Evolutionary conservation across 2,888 invertebrate genomes (phyloP).

Genomic region (Axea sp.): DNA sequence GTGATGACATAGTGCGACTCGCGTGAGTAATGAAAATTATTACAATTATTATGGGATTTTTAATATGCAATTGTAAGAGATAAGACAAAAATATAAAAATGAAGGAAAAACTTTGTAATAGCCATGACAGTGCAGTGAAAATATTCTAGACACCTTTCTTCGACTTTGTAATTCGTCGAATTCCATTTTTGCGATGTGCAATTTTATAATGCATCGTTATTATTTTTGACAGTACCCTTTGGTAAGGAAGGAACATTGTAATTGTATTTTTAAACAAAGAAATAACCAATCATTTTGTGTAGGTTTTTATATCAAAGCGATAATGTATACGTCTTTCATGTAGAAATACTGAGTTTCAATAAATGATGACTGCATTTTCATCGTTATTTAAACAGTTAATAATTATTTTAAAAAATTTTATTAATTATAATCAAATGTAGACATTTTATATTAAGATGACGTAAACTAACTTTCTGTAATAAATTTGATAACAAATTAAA

Average conservation of each 20-base stretch:
- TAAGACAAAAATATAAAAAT: slow-evolving; percentile 27
- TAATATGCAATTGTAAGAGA: slow-evolving; percentile 28
- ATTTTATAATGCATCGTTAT: slow-evolving; percentile 37
- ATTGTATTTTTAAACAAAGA: slow-evolving; percentile 52
- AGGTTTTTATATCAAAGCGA: slow-evolving; percentile 58
- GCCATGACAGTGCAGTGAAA: slow-evolving; percentile 49
- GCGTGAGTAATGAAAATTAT: slow-evolving; percentile 28
- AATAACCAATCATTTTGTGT: slow-evolving; percentile 54
- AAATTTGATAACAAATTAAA: no score
- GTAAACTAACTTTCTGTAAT: no score
- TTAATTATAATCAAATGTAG: no score
- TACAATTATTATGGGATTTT: slow-evolving; percentile 36
- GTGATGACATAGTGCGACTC: slow-evolving; percentile 18
- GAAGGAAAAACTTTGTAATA: slow-evolving; percentile 31
- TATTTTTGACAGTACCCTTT: slow-evolving; percentile 15
- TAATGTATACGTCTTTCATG: slow-evolving; percentile 60
- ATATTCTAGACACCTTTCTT: slow-evolving; percentile 31
- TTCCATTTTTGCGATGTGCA: slow-evolving; percentile 46
- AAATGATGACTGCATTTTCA: slow-evolving; percentile 60
- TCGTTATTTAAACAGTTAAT: slow-evolving; percentile 32
- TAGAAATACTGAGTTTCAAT: slow-evolving; percentile 61
- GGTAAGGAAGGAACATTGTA: slow-evolving; percentile 24
- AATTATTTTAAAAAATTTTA: slow-evolving; percentile 7
- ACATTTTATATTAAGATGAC: no score
- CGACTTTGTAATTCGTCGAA: slow-evolving; percentile 43